A percentile compares a stretch with the other conserved stretches of the same genome.
Evolutionary conservation across 1,140 invertebrate species (phyloP).

Genomic region (Drosophila persimilis): DNA sequence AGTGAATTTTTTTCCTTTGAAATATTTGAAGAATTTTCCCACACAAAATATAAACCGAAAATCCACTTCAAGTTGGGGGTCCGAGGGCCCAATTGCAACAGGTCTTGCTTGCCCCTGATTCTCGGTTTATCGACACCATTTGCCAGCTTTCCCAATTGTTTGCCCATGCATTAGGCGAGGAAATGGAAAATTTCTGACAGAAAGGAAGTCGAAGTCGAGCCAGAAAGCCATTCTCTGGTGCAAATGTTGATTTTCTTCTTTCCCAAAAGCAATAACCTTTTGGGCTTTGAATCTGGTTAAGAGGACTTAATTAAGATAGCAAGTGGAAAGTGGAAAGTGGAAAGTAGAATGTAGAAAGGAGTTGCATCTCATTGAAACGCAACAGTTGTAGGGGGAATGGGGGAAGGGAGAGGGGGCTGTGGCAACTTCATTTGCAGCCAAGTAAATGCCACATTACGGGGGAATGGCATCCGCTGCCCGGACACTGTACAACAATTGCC

Average conservation of each 20-base stretch:
- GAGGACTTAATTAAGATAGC: slow-evolving; percentile 45
- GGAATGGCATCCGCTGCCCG: slow-evolving; percentile 26
- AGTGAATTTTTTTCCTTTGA: slow-evolving; percentile 23
- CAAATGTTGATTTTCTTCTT: slow-evolving; percentile 9
- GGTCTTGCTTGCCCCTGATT: slow-evolving; percentile 27
- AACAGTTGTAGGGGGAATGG: slow-evolving; percentile 10
- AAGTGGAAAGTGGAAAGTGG: slow-evolving; percentile 11
- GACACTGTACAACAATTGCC: slow-evolving; percentile 61
- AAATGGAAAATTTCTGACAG: slow-evolving; percentile 26
- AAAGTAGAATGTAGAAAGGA: slow-evolving; percentile 17
- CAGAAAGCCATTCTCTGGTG: background rate
- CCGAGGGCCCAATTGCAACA: slow-evolving; percentile 40
- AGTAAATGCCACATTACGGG: slow-evolving; percentile 51
- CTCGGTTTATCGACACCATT: slow-evolving; percentile 52
- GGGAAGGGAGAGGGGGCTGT: background rate
- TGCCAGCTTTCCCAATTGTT: slow-evolving; percentile 59
- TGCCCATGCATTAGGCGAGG: slow-evolving; percentile 64
- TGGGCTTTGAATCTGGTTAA: background rate
- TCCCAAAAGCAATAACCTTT: background rate
- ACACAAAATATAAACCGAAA: slow-evolving; percentile 6
- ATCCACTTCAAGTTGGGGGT: slow-evolving; percentile 7
- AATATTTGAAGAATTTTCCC: slow-evolving; percentile 42
- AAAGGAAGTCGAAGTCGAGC: background rate
- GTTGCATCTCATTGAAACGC: slow-evolving; percentile 11
- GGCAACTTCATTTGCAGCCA: slow-evolving; percentile 40